Conservation (phyloP, 2,797 vertebrate genomes). For the Furcifer pardalis region DNA sequence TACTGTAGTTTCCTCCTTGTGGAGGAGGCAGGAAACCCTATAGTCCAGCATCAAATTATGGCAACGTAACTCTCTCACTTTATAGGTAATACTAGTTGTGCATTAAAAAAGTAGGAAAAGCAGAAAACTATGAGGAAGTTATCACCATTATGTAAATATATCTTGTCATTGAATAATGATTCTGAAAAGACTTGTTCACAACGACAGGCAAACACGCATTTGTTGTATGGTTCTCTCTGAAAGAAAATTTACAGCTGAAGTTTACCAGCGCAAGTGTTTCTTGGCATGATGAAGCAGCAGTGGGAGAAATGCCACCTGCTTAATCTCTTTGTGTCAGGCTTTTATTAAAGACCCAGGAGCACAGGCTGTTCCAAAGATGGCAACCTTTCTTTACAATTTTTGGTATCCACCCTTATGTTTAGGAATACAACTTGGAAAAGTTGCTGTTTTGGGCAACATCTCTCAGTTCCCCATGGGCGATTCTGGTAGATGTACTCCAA, state of each 20-base stretch:
- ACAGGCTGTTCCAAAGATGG: neutral
- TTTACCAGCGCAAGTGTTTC: conserved; percentile 5
- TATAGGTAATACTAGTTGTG: too few relatives aligned
- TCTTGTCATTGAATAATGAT: conserved; percentile 15
- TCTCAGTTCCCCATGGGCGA: neutral
- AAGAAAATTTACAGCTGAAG: neutral
- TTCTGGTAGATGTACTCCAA: neutral
- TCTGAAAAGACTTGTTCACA: conserved; percentile 3
- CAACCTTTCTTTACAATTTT: neutral
- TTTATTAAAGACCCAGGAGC: neutral
- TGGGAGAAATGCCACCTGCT: neutral
- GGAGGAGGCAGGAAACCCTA: neutral
- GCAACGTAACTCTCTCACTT: too few relatives aligned
- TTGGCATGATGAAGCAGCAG: neutral
- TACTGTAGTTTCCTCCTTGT: neutral
- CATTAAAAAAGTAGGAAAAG: too few relatives aligned
- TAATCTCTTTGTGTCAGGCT: neutral
- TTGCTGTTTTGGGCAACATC: neutral
- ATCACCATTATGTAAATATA: neutral
- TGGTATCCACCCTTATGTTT: neutral
- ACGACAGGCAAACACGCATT: neutral
- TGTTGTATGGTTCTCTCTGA: neutral
- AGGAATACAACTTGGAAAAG: neutral
- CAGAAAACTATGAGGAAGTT: neutral
- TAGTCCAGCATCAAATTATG: too few relatives aligned